phyloP scores from a whole-genome alignment of 30 jellyfish, hydroid and myxozoan genomes.

The Sanderia malayensis region DNA sequence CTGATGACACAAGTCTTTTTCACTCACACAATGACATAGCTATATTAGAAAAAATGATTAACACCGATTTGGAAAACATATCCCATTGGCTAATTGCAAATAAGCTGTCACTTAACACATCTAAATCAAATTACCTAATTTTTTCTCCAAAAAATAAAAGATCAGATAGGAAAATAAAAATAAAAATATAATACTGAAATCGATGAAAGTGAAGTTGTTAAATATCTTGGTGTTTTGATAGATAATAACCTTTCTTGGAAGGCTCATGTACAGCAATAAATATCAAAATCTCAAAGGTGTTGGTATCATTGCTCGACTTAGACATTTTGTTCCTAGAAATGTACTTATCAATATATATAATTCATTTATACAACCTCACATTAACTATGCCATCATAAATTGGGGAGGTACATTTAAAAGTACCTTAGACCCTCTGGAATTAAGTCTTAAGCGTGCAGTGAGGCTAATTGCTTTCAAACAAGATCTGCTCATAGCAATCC shows the following conservation, averaged over 20 bases:
- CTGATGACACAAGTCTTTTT: conserved; percentile 8
- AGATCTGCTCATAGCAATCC: no score
- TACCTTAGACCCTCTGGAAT: no score
- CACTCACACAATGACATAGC: background rate
- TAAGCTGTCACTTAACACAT: no score
- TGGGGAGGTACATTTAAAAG: background rate
- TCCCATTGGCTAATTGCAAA: no score
- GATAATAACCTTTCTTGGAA: background rate
- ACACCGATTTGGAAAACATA: no score
- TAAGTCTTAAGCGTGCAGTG: no score
- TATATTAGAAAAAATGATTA: no score
- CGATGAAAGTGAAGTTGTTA: background rate
- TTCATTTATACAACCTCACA: background rate
- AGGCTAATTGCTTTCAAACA: no score
- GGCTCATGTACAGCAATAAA: background rate
- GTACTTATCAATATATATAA: background rate
- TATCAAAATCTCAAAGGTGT: background rate
- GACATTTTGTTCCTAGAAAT: background rate
- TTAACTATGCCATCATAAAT: background rate
- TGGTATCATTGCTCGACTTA: background rate
- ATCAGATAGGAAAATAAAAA: background rate
- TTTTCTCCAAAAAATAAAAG: background rate
- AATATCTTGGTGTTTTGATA: background rate
- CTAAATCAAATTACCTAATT: no score
- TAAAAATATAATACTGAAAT: no score